A percentile compares a stretch with the other conserved stretches of the same genome.
These are phyloP conservation scores for Aquatica leii DNA, from an alignment of 2,888 invertebrate species.

Conservation along the genomic window DNA sequence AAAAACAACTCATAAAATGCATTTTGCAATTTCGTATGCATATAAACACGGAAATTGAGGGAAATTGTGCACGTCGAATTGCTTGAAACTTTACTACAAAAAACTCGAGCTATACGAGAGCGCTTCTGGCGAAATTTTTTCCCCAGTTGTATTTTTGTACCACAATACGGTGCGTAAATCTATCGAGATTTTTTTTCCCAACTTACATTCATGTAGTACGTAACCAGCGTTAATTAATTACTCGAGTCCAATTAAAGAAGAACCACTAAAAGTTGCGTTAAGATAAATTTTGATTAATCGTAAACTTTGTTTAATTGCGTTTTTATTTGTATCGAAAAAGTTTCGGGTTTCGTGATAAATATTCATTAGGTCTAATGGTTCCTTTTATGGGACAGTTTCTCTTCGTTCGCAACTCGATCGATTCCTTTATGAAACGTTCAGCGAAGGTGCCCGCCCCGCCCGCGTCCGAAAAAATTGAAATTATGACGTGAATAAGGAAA, in stretches of 20 bases:
- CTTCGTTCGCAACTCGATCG: neutral
- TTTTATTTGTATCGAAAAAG: neutral
- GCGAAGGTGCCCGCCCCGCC: too few relatives aligned
- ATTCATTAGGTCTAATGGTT: neutral
- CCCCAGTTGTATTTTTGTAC: neutral
- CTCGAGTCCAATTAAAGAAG: too few relatives aligned
- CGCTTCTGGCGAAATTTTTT: neutral
- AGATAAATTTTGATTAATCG: constrained; percentile 3
- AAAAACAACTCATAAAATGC: too few relatives aligned
- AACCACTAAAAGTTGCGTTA: constrained; percentile 1
- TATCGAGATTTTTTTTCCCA: neutral
- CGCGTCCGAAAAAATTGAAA: too few relatives aligned
- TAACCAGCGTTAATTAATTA: too few relatives aligned
- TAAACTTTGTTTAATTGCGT: neutral
- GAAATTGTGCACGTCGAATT: constrained; percentile 5
- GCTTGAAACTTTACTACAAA: constrained; percentile 6
- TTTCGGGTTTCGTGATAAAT: neutral
- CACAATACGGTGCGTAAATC: neutral
- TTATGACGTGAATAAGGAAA: too few relatives aligned
- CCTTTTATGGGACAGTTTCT: too few relatives aligned
- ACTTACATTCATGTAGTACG: too few relatives aligned
- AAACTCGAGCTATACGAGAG: neutral
- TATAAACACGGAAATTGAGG: neutral
- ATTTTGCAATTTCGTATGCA: neutral
- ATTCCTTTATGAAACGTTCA: neutral